These are phyloP conservation scores for Anas platyrhynchos DNA, from an alignment of 2,113 vertebrate species.

Conservation along the genomic window DNA sequence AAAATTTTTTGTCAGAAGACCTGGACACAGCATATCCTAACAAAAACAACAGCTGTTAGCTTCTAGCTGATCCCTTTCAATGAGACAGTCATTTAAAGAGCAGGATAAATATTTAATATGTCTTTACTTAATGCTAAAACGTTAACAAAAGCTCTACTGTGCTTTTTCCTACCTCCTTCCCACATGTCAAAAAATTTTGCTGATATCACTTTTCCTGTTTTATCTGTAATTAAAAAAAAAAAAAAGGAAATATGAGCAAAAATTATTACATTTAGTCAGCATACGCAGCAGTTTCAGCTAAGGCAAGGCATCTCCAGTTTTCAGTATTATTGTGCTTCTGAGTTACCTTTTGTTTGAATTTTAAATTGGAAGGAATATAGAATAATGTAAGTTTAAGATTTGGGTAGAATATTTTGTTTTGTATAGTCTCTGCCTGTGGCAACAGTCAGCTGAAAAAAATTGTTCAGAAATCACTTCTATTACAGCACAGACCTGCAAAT, in stretches of 20 bases:
- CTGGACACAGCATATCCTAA: neutral
- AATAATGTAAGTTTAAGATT: neutral
- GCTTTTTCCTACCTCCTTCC: conserved; percentile 67
- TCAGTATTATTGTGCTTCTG: neutral
- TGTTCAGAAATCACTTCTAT: neutral
- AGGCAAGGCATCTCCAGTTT: neutral
- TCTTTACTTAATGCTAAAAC: neutral
- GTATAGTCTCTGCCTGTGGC: neutral
- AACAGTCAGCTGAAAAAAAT: neutral
- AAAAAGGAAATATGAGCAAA: neutral
- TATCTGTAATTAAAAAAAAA: conserved; percentile 67
- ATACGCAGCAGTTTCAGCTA: neutral
- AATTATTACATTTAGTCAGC: neutral
- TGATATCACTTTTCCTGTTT: conserved; percentile 50
- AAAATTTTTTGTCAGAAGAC: neutral
- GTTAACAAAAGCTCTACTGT: neutral
- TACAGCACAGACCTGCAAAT: neutral
- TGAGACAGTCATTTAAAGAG: neutral
- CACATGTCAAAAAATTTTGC: conserved; percentile 75
- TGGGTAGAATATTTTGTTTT: neutral
- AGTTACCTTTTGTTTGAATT: neutral
- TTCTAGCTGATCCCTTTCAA: neutral
- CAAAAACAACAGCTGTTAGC: neutral
- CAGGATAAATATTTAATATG: neutral
- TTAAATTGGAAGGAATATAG: neutral